Conservation (phyloP, 2,888 invertebrate species). For the Timandra comae region DNA sequence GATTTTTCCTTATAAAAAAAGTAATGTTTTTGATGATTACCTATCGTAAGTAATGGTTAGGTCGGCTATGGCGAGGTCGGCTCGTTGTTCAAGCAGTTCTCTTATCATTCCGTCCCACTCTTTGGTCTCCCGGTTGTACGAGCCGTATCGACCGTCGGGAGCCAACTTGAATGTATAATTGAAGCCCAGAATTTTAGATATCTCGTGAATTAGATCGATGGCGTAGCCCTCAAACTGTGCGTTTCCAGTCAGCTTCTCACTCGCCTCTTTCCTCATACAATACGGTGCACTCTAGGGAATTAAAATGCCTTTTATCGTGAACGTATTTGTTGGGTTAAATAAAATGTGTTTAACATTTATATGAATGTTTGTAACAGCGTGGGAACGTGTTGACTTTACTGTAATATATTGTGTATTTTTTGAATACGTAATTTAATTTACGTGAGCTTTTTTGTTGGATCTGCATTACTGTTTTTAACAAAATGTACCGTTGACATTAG, state of each 20-base stretch:
- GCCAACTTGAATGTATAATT: slow-evolving; percentile 91
- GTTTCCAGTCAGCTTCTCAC: slow-evolving; percentile 89
- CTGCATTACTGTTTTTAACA: too few relatives aligned
- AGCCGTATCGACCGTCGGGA: slow-evolving; percentile 91
- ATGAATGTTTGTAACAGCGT: not conserved
- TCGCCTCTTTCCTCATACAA: slow-evolving; percentile 94
- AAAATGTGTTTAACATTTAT: not conserved
- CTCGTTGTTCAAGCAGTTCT: slow-evolving; percentile 91
- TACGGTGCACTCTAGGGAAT: slow-evolving; percentile 92
- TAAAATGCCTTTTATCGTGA: slow-evolving; percentile 9
- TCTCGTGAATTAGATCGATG: slow-evolving; percentile 94
- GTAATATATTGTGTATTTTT: too few relatives aligned
- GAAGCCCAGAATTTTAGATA: slow-evolving; percentile 90
- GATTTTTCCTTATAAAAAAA: not conserved
- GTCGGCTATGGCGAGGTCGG: slow-evolving; percentile 97
- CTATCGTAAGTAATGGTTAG: slow-evolving; percentile 98
- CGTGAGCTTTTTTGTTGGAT: too few relatives aligned
- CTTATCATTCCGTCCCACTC: slow-evolving; percentile 96
- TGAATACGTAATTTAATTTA: too few relatives aligned
- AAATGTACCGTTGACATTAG: too few relatives aligned
- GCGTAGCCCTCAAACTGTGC: slow-evolving; percentile 97
- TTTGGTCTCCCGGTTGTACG: slow-evolving; percentile 86
- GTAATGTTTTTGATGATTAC: slow-evolving; percentile 58
- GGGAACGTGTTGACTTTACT: too few relatives aligned
- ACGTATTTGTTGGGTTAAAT: not conserved